Percentiles rank a stretch among this genome's conserved stretches.
These are phyloP conservation scores for Agrotis exclamationis DNA, from an alignment of 2,888 invertebrate genomes.

Conservation along the genomic window DNA sequence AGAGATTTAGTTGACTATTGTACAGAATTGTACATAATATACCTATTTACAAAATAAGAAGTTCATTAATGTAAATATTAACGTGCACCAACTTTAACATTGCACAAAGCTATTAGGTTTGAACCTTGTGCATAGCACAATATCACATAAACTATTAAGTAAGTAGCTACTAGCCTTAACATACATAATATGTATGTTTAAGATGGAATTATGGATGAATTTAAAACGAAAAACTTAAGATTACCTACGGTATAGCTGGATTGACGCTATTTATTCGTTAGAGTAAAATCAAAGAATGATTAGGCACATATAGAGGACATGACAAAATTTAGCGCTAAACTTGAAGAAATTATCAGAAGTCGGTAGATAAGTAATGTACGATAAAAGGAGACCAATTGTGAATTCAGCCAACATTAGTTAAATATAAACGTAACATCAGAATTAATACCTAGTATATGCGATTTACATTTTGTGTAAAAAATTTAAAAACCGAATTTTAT, in stretches of 20 bases:
- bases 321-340: constrained; percentile 9
- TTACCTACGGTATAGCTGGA: constrained; percentile 5
- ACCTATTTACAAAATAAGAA: constrained; percentile 1
- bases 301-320: constrained; percentile 20
- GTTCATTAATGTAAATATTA: constrained; percentile 48
- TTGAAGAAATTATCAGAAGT: constrained; percentile 27
- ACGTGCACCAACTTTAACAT: constrained; percentile 37
- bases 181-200: constrained; percentile 29
- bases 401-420: constrained; percentile 36
- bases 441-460: constrained; percentile 27
- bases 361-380: constrained; percentile 24
- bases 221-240: constrained; percentile 26
- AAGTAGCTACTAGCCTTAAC: constrained; percentile 16
- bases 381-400: constrained; percentile 59
- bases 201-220: constrained; percentile 50
- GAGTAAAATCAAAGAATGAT: constrained; percentile 8
- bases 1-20: constrained; percentile 17
- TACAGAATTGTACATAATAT: constrained; percentile 44
- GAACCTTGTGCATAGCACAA: constrained; percentile 59
- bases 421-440: constrained; percentile 26
- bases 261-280: constrained; percentile 19
- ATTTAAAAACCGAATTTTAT: constrained; percentile 59
- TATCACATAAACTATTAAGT: constrained; percentile 29
- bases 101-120: constrained; percentile 37
- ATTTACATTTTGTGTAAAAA: constrained; percentile 45